A percentile compares a stretch with the other conserved stretches of the same genome.
phyloP scores from a whole-genome alignment of 2,797 vertebrate genomes.

The Trachurus trachurus region DNA sequence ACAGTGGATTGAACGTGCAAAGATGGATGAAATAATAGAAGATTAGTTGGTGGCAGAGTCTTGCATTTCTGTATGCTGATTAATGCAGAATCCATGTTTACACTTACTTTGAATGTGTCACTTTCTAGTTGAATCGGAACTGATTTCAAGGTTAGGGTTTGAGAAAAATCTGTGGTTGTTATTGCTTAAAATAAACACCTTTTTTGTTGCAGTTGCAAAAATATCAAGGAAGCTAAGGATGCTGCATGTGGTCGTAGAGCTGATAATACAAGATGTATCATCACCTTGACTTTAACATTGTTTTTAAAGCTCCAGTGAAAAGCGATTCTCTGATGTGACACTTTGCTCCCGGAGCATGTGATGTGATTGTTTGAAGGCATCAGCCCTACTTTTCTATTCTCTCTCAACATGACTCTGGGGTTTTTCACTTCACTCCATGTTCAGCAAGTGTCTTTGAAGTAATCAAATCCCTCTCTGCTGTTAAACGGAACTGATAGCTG shows the following conservation, averaged over 20 bases:
- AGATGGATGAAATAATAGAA: constrained; percentile 11
- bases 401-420: constrained; percentile 54
- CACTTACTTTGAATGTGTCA: constrained; percentile 11
- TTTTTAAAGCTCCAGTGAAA: constrained; percentile 37
- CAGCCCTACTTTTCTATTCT: constrained; percentile 52
- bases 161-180: neutral
- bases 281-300: constrained; percentile 59
- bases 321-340: constrained; percentile 38
- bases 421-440: constrained; percentile 50
- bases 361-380: constrained; percentile 59
- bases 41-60: constrained; percentile 26
- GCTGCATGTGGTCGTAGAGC: neutral
- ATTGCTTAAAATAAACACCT: neutral
- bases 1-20: neutral
- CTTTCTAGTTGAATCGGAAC: constrained; percentile 12
- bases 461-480: constrained; percentile 66
- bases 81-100: constrained; percentile 28
- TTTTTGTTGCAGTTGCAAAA: neutral
- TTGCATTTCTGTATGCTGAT: constrained; percentile 39
- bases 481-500: constrained; percentile 60
- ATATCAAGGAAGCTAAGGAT: constrained; percentile 4
- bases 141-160: constrained; percentile 25
- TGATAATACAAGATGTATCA: constrained; percentile 17
- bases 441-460: constrained; percentile 65
- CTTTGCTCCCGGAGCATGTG: constrained; percentile 32